phyloP scores from a whole-genome alignment of 2,797 vertebrate species.

The Myripristis murdjan region DNA sequence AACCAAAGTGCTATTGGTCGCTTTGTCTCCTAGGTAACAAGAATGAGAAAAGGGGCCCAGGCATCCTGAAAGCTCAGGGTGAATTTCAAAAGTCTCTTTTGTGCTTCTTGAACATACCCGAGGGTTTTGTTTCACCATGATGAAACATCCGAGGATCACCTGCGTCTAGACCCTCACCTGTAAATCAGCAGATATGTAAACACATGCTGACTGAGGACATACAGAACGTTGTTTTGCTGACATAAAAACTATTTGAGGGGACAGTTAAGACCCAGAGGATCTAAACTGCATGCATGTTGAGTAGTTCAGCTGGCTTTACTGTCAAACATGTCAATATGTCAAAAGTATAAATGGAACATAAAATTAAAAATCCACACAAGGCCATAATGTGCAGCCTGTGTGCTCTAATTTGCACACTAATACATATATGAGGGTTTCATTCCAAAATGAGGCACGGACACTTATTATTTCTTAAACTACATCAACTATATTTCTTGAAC shows the following conservation, averaged over 20 bases:
- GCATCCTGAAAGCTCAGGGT: not conserved
- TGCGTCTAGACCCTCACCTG: not conserved
- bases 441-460: no score
- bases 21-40: conserved; percentile 76
- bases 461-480: no score
- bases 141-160: not conserved
- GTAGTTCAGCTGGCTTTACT: no score
- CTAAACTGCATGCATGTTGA: no score
- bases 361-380: no score
- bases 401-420: no score
- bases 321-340: no score
- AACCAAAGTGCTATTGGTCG: conserved; percentile 59
- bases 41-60: conserved; percentile 39
- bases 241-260: no score
- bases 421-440: no score
- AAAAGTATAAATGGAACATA: no score
- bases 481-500: no score
- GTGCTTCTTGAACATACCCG: conserved; percentile 23
- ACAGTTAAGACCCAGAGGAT: not conserved
- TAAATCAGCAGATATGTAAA: not conserved
- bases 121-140: not conserved
- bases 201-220: not conserved
- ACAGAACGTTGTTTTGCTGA: not conserved
- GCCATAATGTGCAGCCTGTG: no score
- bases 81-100: conserved; percentile 32